Evolutionary conservation across 2,113 vertebrate species (phyloP), one percentile per base, ranked within the genome.

Genomic region (Corydoras sp.): DNA sequence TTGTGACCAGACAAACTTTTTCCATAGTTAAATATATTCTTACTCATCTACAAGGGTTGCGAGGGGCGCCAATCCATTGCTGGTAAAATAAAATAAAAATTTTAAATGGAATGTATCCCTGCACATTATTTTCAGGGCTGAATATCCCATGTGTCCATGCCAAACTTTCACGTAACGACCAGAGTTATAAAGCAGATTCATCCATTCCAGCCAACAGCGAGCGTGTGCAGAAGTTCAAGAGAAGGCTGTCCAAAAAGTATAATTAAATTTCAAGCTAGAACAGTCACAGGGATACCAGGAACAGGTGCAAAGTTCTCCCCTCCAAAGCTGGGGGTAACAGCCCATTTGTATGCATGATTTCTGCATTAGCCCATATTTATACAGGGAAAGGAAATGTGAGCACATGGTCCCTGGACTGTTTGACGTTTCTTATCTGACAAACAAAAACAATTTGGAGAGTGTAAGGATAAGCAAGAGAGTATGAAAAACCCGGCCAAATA

Each of bases 81-180:
- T 43, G 35, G 35, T 43, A 43, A 43, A 43, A 43, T 12, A 10
- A 3, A 12, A 53, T n/a, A 53, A 65, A 68, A 59, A 77, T 55
- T 29, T n/a, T 75, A 76, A 76, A 50, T 66, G 60, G 54, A 65
- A 48, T 63, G 61, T 58, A 53, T 65, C 51, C 32, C 10, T 53
- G 51, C 48, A 31, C 53, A 30, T 56, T 58, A 30, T n/a, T 51
- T 56, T 69, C 58, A 74, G 77, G 66, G 79, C 79, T 73, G 56
- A 81, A 69, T 56, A 69, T 72, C 69, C 70, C 51, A 48, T 53
- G 15, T 31, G 18, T 55, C 73, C 66, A 50, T 69, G 56, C 74
- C 73, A 83, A 74, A 74, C 77, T 74, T 74, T 30, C 53, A 43
- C 65, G 63, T 60, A 76, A 67, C 53, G 14, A 31, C 18, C 60